Conservation (phyloP, 2,888 invertebrate genomes). For the Drosophila birchii region DNA sequence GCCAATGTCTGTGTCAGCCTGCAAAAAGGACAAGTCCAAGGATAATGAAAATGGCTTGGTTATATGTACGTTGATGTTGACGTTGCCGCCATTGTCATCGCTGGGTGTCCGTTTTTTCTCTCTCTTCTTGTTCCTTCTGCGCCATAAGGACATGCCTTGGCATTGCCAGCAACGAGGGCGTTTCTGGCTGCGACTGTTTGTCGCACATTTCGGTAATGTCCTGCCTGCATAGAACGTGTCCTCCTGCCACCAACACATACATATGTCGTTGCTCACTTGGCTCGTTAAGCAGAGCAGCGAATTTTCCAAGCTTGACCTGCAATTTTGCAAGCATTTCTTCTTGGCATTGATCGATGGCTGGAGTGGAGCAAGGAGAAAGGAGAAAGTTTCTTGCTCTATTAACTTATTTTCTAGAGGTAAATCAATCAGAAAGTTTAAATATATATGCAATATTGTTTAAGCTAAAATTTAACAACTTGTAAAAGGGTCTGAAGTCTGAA, state of each 20-base stretch:
- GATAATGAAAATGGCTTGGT: constrained; percentile 70
- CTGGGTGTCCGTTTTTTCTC: constrained; percentile 24
- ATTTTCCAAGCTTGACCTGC: constrained; percentile 34
- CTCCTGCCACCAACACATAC: constrained; percentile 6
- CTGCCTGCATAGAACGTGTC: constrained; percentile 30
- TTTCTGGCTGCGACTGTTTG: constrained; percentile 37
- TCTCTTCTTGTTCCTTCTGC: constrained; percentile 17
- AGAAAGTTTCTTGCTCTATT: not conserved
- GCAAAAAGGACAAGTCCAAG: constrained; percentile 61
- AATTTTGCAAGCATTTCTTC: not conserved
- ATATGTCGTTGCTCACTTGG: constrained; percentile 16
- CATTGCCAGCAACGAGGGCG: constrained; percentile 41
- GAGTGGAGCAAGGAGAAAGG: not conserved
- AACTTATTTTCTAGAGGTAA: not conserved
- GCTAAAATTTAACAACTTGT: not conserved
- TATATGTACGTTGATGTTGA: constrained; percentile 43
- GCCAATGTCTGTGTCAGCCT: constrained; percentile 31
- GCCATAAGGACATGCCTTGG: constrained; percentile 48
- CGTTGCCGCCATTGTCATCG: constrained; percentile 53
- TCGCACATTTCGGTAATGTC: constrained; percentile 45
- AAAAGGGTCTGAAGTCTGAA: not conserved
- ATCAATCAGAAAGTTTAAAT: not conserved
- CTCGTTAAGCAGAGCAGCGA: constrained; percentile 41
- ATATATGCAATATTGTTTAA: not conserved
- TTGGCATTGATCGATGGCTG: constrained; percentile 43